Percentiles rank a stretch among this genome's conserved stretches.
phyloP scores from a whole-genome alignment of 2,888 invertebrate species.

The Galerucella pusilla region DNA sequence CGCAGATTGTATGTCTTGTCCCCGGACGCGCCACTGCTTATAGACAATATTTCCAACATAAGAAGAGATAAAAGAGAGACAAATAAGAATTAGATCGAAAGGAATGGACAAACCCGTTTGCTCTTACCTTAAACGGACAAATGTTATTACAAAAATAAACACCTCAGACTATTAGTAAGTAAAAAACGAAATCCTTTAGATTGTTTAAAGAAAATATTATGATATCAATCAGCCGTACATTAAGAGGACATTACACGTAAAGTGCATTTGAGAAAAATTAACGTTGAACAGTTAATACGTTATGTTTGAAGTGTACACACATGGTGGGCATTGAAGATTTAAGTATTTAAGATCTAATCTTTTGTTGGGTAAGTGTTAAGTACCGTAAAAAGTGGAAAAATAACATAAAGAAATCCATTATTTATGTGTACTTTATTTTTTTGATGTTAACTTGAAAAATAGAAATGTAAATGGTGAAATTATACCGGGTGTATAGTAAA shows the following conservation, averaged over 20 bases:
- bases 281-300: conserved; percentile 12
- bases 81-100: conserved; percentile 18
- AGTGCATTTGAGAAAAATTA: conserved; percentile 24
- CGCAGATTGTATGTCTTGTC: too few species aligned
- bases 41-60: background rate
- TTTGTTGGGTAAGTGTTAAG: conserved; percentile 2
- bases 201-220: conserved; percentile 16
- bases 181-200: background rate
- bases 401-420: background rate
- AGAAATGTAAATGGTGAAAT: too few species aligned
- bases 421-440: too few species aligned
- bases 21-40: background rate
- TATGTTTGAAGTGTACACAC: background rate
- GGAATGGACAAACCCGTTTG: conserved; percentile 14
- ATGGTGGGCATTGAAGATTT: conserved; percentile 12
- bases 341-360: conserved; percentile 23
- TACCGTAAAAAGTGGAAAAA: background rate
- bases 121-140: conserved; percentile 14
- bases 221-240: conserved; percentile 19
- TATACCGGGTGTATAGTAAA: too few species aligned
- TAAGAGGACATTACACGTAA: conserved; percentile 25
- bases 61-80: conserved; percentile 5
- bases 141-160: conserved; percentile 19
- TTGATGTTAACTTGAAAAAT: background rate
- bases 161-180: conserved; percentile 15